Evolutionary conservation across 2,113 vertebrate genomes (phyloP), one percentile per base, ranked within the genome.

Genomic region (Rhabdornis inornatus): DNA sequence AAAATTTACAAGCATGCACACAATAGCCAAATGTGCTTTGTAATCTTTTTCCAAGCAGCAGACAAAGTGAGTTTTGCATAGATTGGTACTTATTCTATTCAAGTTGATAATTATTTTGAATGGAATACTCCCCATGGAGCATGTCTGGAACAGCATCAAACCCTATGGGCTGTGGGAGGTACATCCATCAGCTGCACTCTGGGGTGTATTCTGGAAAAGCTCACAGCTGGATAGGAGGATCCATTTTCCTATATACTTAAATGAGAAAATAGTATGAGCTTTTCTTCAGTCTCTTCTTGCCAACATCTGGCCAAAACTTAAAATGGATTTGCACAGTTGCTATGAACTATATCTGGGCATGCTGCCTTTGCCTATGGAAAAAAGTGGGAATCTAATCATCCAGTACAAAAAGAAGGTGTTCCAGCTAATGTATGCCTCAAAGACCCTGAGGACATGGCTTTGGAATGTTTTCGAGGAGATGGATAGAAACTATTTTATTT

Each of bases 101-200:
- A 84, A 88, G 81, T 74, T 90, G 89, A 95, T 96, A 79, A 95
- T 95, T 95, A 95, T 94, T 96, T 94, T 93, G 95, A 96, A 96
- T 91, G 71, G 83, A 89, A 92, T 96, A 93, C 87, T 95, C 95
- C 94, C 95, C 92, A 69, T 82, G 95, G 96, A 96, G 81, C 68
- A 57, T 81, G 90, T 66, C 69, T 97, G 95, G 97, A 96, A 83
- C 31, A 22, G 86, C 83, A 96, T 93, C 93, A 97, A 94, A 95
- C 92, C 64, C 53, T 94, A 53, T 33, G 52, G 64, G 86, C 79
- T 83, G 84, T 79, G 93, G 79, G 93, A 93, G 85, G 88, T 90
- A 94, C 31, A 95, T 94, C 75, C 81, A 94, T 96, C 87, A 95
- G 89, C 84, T 91, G 45, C 83, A 65, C 78, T 88, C 89, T 9